Evolutionary conservation across 2,888 invertebrate species (phyloP), one percentile per base, ranked within the genome.

Genomic region (Andrena marginata): DNA sequence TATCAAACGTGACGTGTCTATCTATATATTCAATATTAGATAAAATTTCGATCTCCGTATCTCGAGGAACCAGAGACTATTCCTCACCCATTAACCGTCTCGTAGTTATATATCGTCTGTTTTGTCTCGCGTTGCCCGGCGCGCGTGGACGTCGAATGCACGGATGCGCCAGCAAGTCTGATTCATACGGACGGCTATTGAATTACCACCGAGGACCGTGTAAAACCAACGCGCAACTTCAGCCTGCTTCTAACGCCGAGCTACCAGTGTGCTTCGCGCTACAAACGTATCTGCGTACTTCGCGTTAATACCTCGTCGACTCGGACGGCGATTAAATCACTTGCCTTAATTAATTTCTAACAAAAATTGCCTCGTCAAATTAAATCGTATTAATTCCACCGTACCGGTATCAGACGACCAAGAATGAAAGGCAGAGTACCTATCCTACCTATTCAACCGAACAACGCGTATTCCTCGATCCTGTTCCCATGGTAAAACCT

Each of bases 191-290:
- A 6, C 76, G 54, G 76, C 56, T 64, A 56, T 79, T 56, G 29
- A 77, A 77, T 77, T 77, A 35, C 54, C 48, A 62, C 62, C 26
- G 31, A 1, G 29, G 29, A 48, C 35, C 35, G 63, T 35, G 10
- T 64, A 35, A 49, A 68, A 78, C 33, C 31, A 56, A 63, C 42
- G 20, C 20, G 31, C 20, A 31, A 20, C 54, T 42, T 51, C 8
- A 51, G 6, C 1, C 16, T 42, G 42, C 42, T 26, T 26, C 23
- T 29, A 23, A 2, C 29, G 5, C 0, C 31, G 31, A 67, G 60
- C 42, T 68, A 62, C 16, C 16, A 64, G 23, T 54, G 35, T 2
- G 16, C 1, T 29, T 51, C 2, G 3, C 26, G 31, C 16, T 51
- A 10, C 1, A 7, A 35, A 20, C 10, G 3, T 10, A 3, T 29